Base-by-base conservation (phyloP, 2,888 invertebrate genomes). In the Nomada lathburiana region DNA sequence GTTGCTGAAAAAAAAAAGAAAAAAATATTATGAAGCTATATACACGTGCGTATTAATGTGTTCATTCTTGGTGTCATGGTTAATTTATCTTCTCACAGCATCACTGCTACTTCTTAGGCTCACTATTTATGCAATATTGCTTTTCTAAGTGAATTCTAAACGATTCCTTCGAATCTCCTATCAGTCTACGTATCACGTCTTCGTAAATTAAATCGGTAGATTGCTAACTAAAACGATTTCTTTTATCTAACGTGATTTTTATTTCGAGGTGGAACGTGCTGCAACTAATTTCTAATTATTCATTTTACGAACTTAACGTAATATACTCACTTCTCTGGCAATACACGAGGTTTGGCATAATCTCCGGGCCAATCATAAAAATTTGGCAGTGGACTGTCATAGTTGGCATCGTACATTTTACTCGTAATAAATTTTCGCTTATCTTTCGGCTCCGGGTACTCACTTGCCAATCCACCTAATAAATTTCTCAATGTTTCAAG, bases 381-480 rank as follows among this genome's bases (percentile, higher is more conserved):
- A 55, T 93, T 93, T 76, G 98, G 97, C 95, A 98, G 95, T 72
- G 97, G 96, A 85, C 96, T 95, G 93, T 97, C 96, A 93, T 98
- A 98, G 92, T 97, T 95, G 90, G 95, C 96, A 92, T 96, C 96
- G 94, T 97, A 98, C 94, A 97, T 95, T 92, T 97, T 97, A 75
- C 95, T 95, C 89, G 96, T 94, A 52, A 98, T 95, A 94, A 97
- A 97, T 84, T 95, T 94, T 73, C 95, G 94, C 91, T 97, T 96
- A 91, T 98, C 96, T 87, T 96, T 95, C 57, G 98, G 98, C 93
- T 98, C 97, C 0, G 98, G 98, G 93, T 98, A 98, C 4, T 97
- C 96, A 3, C 98, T 97, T 3, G 98, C 98, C 86, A 97, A 95
- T 83, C 95, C 95, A 94, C 96, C 97, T 97, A 92, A 23, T 93